Evolutionary conservation across 2,797 vertebrate genomes (phyloP).

Genomic region (Sitta carolinensis): DNA sequence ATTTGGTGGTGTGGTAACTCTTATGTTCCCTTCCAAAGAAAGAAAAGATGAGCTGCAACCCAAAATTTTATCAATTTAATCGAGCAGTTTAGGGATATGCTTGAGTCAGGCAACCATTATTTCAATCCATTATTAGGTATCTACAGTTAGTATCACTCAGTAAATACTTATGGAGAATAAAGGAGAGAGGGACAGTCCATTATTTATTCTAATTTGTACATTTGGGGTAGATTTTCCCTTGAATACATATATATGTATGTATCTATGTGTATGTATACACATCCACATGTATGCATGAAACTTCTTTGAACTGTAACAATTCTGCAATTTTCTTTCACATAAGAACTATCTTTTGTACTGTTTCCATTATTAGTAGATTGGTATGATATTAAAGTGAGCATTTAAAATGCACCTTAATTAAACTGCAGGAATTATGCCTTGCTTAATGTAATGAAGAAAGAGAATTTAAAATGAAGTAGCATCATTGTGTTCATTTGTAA

Average conservation of each 20-base stretch:
- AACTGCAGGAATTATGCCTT: constrained; percentile 66
- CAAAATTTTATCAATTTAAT: not conserved
- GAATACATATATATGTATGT: not conserved
- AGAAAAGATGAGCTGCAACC: not conserved
- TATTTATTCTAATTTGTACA: not conserved
- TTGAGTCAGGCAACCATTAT: not conserved
- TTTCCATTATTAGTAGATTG: constrained; percentile 54
- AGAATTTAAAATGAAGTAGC: constrained; percentile 75
- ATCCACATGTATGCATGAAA: rapidly evolving
- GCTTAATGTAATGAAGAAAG: constrained; percentile 73
- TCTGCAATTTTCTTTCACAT: not conserved
- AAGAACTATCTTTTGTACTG: constrained; percentile 9
- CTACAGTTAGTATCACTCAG: not conserved
- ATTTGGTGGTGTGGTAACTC: not conserved
- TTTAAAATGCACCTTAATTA: constrained; percentile 73
- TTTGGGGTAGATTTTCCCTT: not conserved
- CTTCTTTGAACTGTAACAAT: not conserved
- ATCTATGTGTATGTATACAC: not conserved
- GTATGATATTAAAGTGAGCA: constrained; percentile 51
- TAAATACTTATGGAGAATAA: not conserved
- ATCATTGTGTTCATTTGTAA: constrained; percentile 83
- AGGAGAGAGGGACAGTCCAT: not conserved
- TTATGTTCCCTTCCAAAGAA: not conserved
- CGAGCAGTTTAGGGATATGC: not conserved
- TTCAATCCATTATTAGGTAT: not conserved